phyloP scores from a whole-genome alignment of 1,140 invertebrate genomes.

The Latrodectus geometricus region DNA sequence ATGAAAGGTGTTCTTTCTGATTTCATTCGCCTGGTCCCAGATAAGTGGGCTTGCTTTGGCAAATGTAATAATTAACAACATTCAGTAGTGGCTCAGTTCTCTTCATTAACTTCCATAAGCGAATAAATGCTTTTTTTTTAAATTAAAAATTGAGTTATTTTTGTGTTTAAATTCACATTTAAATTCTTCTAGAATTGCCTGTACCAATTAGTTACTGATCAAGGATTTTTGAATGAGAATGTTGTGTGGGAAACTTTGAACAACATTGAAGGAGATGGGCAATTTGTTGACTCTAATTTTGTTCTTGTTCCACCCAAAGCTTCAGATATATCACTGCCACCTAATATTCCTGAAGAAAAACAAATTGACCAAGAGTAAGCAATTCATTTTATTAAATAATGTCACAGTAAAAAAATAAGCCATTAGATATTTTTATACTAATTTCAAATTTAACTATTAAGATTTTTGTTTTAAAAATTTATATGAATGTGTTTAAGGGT shows the following conservation, averaged over 20 bases:
- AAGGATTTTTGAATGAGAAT: slow-evolving; percentile 74
- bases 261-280: slow-evolving; percentile 74
- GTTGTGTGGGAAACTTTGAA: slow-evolving; percentile 76
- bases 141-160: neutral
- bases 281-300: slow-evolving; percentile 74
- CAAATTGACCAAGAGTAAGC: slow-evolving; percentile 74
- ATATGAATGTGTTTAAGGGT: too few species aligned
- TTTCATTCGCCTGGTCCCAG: too few species aligned
- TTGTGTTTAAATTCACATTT: neutral
- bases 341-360: slow-evolving; percentile 67
- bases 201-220: slow-evolving; percentile 75
- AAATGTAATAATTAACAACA: too few species aligned
- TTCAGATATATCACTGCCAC: slow-evolving; percentile 59
- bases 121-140: too few species aligned
- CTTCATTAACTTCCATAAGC: too few species aligned
- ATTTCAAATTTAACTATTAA: too few species aligned
- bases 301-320: slow-evolving; percentile 68
- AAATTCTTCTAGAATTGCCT: slow-evolving; percentile 71
- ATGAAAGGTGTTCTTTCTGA: too few species aligned
- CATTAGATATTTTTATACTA: neutral
- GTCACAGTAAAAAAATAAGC: neutral
- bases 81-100: too few species aligned
- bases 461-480: too few species aligned
- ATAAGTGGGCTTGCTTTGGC: too few species aligned
- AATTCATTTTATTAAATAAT: too few species aligned